These are phyloP conservation scores for Sebastes flavidus DNA, from an alignment of 2,797 vertebrate species.

Conservation along the genomic window DNA sequence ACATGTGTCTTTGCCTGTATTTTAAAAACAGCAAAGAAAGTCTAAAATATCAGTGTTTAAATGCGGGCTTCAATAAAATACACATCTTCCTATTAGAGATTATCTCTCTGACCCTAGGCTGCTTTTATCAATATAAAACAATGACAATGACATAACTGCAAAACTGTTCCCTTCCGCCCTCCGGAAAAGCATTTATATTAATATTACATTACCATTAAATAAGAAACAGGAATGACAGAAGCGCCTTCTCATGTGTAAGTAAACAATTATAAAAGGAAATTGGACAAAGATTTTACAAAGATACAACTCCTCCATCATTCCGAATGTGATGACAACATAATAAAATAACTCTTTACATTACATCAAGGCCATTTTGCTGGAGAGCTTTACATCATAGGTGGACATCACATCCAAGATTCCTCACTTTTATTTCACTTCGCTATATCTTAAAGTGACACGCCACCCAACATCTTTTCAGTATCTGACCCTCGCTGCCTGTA, in stretches of 20 bases:
- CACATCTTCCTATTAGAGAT: constrained; percentile 10
- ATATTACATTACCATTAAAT: constrained; percentile 70
- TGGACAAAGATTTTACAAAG: constrained; percentile 43
- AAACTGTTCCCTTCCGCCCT: constrained; percentile 20
- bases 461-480: neutral
- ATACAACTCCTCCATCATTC: constrained; percentile 29
- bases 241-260: constrained; percentile 9
- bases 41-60: constrained; percentile 23
- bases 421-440: neutral
- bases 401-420: constrained; percentile 14
- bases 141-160: constrained; percentile 20
- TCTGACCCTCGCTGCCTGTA: neutral
- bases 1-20: neutral
- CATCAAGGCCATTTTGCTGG: constrained; percentile 64
- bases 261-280: constrained; percentile 59
- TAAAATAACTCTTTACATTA: constrained; percentile 48
- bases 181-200: constrained; percentile 47
- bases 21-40: constrained; percentile 10
- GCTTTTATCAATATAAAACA: constrained; percentile 46
- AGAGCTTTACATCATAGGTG: constrained; percentile 32
- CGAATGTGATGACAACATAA: constrained; percentile 39
- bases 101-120: neutral
- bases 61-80: constrained; percentile 39
- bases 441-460: neutral
- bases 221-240: constrained; percentile 60